Base-by-base conservation (phyloP, 2,888 invertebrate species). In the Hetaerina titia region DNA sequence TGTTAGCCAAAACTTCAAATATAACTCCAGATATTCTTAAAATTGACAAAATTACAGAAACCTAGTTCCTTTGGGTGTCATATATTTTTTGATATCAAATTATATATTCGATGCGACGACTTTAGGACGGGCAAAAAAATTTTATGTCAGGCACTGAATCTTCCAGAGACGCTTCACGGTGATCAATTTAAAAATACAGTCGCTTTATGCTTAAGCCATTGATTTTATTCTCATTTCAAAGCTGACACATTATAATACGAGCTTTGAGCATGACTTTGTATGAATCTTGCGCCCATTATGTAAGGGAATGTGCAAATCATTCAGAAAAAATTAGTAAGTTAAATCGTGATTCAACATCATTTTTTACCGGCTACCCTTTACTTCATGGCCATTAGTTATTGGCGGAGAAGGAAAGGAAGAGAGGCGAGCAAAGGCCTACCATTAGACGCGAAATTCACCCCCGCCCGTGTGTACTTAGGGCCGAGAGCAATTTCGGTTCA, bases 271-370 rank as follows among this genome's bases (percentile, higher is more conserved):
- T 92, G 92, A 92, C 92, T 22, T 69, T 56, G 92, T 92, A 69
- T 74, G 92, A 92, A 92, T 92, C 92, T 57, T 92, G 92, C 56
- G 56, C 92, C 92, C 92, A 92, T 92, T 92, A 92, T 56, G 19
- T 92, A 92, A 92, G 74, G 63, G 69, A 92, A 92, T 92, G 69
- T 92, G 92, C 92, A 92, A 92, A 69, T 92, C 92, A 92, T 57
- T 69, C 92, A 64, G 92, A 92, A 92, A 92, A 92, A 92, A 92
- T 57, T 74, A 74, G 92, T 56, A 11, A 74, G 57, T 74, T 92
- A 56, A 92, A 92, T 92, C 92, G 64, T 69, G 92, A 92, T 74
- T 92, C 92, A 92, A 92, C 92, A 74, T 64, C 11, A 69, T 92
- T 92, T 92, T 92, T 92, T 92, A 31, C 64, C 22, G 22, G 56